Base-by-base conservation (phyloP, 2,888 invertebrate species). In the Rotaria socialis region DNA sequence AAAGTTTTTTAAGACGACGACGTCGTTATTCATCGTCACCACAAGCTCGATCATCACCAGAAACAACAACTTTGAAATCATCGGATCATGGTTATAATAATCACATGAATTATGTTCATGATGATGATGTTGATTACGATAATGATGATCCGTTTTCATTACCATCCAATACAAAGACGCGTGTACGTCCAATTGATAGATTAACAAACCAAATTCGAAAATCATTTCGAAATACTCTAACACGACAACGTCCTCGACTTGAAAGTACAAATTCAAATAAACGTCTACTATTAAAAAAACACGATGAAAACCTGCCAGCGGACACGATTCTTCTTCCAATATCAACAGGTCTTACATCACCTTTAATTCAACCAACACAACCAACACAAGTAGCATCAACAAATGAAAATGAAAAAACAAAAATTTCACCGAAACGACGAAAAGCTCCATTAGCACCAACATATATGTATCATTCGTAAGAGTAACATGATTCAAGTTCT, bases 181-280 rank as follows among this genome's bases (percentile, higher is more conserved):
- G 47, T 47, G n/a, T 47, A n/a, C 67, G 67, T 19, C 67, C 67
- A 35, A 19, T 67, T 0, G 35, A 67, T 35, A 67, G 35, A 67
- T 35, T 67, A 67, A n/a, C 80, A 8, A 1, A 80, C 47, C 80
- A 47, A 47, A 80, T 80, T n/a, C 80, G 80, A 24, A 80, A 80
- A 80, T 80, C 80, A 47, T 80, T 80, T 80, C 80, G 80, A 47
- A 47, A 47, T 80, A 47, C 47, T 47, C 14, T 80, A 80, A 80
- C 47, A 80, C 43, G 47, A 47, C 74, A 74, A 74, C 80, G 80
- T 47, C 2, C 80, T 19, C 7, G 80, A n/a, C 24, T 80, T 4
- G 80, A 80, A 47, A 80, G 80, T 47, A 80, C 22, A 4, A 80
- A 80, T 80, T 80, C 80, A 47, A 80, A 80, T 80, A 80, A 80